These are phyloP conservation scores for Scylla paramamosain DNA, from an alignment of 1,140 invertebrate species.

Conservation along the genomic window DNA sequence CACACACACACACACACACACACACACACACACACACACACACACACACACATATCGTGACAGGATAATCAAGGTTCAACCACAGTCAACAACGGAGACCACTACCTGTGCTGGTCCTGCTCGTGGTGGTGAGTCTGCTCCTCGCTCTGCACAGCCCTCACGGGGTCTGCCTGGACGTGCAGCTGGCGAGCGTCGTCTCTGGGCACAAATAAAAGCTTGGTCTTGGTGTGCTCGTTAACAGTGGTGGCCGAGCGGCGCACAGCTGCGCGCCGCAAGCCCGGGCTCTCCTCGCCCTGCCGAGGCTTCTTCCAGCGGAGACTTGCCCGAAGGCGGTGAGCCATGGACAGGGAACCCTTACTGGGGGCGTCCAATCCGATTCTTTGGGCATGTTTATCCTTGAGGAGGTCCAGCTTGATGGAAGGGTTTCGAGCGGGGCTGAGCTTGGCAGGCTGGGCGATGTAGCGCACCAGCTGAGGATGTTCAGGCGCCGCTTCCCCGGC, in stretches of 20 bases:
- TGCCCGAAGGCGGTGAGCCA: neutral
- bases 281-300: neutral
- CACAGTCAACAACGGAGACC: neutral
- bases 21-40: slow-evolving; percentile 8
- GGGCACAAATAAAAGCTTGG: neutral
- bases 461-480: neutral
- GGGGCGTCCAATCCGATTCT: no score
- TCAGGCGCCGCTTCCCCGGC: neutral
- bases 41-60: neutral
- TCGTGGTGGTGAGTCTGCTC: neutral
- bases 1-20: neutral
- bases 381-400: no score
- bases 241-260: neutral
- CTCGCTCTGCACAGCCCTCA: neutral
- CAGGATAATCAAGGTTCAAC: neutral
- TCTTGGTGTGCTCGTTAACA: neutral
- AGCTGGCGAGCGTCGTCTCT: no score
- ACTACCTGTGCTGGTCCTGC: neutral
- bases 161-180: neutral
- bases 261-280: neutral
- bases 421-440: neutral
- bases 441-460: neutral
- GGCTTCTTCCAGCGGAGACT: neutral
- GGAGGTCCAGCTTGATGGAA: neutral
- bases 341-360: neutral